Base-by-base conservation (phyloP, 1,140 invertebrate genomes). In the Neelides sp. region DNA sequence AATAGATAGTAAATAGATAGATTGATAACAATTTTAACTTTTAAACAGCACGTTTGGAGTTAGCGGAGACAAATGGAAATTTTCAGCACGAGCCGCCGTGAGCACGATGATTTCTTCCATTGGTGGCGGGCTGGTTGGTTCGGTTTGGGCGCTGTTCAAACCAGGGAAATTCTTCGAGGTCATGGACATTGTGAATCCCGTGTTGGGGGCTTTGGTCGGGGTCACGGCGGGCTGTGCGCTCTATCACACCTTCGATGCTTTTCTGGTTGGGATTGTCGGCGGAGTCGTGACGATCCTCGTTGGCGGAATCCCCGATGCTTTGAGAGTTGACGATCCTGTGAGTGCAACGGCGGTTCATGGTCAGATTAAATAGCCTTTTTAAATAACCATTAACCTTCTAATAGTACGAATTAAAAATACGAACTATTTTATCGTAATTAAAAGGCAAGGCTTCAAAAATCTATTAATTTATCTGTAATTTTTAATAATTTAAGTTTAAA, bases 301-400 rank as follows among this genome's bases (percentile, higher is more conserved):
- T 0, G 78, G 81, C 66, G 80, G 82, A 0, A 53, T 88, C 0
- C 74, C 93, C 35, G 85, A 92, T 63, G 73, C 66, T 59, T 59
- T 88, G 20, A 73, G 75, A 12, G 77, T 94, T 2, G 90, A 94
- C 62, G 90, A 95, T 70, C 90, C 90, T 0, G 89, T 94, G 1
- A 87, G 87, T 4, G 89, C 88, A 0, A 80, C 83, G 19, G 77
- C 87, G 4, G 88, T 93, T 3, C 89, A 94, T 64, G 86, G 86
- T 62, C 40, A 52, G 54, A 51, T 17, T 10, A 13, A 19, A 8
- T n/a, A n/a, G 12, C n/a, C n/a, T n/a, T n/a, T n/a, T n/a, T n/a
- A n/a, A n/a, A n/a, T n/a, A n/a, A n/a, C n/a, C n/a, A n/a, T n/a
- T n/a, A n/a, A n/a, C n/a, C n/a, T n/a, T n/a, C n/a, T n/a, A n/a